Evolutionary conservation across 2,888 invertebrate genomes (phyloP).

Genomic region (Scaptomyza tumidula): DNA sequence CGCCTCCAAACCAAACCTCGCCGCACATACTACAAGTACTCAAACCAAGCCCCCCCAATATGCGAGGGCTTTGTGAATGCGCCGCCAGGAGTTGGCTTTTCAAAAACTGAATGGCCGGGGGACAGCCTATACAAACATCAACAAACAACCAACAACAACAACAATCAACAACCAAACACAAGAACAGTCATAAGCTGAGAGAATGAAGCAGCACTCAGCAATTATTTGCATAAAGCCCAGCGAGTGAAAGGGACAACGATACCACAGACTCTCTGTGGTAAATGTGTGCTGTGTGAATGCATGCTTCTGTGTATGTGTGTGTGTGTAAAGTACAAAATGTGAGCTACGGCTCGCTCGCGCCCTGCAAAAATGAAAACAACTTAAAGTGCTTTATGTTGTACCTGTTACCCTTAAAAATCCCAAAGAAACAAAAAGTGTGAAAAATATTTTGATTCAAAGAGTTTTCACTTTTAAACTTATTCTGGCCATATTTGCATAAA

Average conservation of each 20-base stretch:
- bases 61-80: conserved; percentile 10
- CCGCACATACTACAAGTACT: background rate
- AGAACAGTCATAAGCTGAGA: conserved; percentile 49
- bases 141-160: conserved; percentile 12
- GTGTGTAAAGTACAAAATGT: conserved; percentile 22
- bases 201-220: conserved; percentile 61
- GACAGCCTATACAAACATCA: conserved; percentile 58
- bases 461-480: too few species aligned
- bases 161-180: conserved; percentile 7
- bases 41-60: background rate
- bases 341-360: too few species aligned
- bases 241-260: conserved; percentile 31
- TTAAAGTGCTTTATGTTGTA: conserved; percentile 15
- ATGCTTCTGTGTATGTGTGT: too few species aligned
- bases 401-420: conserved; percentile 16
- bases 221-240: conserved; percentile 72
- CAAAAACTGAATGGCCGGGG: conserved; percentile 47
- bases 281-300: conserved; percentile 7
- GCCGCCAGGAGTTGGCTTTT: conserved; percentile 42
- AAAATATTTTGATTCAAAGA: too few species aligned
- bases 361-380: conserved; percentile 24
- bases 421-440: background rate
- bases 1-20: background rate
- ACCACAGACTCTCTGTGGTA: conserved; percentile 7
- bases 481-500: too few species aligned